phyloP scores from a whole-genome alignment of 1,140 invertebrate genomes.

The Panulirus ornatus region DNA sequence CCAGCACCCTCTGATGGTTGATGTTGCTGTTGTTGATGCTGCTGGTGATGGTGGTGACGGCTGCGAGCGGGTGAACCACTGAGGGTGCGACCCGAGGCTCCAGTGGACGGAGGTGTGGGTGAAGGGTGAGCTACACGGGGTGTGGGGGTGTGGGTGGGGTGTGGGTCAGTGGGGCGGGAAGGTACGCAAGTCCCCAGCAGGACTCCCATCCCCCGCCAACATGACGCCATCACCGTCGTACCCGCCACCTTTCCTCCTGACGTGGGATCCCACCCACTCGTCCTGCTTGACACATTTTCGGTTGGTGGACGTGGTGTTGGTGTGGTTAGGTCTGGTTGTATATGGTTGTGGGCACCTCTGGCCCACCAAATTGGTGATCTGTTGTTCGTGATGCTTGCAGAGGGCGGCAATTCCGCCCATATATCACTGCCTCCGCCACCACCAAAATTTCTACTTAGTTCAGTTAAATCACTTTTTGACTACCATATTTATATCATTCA shows the following conservation, averaged over 20 bases:
- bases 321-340: slow-evolving; percentile 4
- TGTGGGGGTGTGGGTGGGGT: slow-evolving; percentile 27
- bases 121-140: slow-evolving; percentile 38
- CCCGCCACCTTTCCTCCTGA: slow-evolving; percentile 55
- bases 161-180: slow-evolving; percentile 52
- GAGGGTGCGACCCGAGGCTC: slow-evolving; percentile 31
- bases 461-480: neutral
- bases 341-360: slow-evolving; percentile 53
- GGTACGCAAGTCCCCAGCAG: slow-evolving; percentile 64
- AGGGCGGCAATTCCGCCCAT: neutral
- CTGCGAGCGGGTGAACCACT: slow-evolving; percentile 57
- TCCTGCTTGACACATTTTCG: slow-evolving; percentile 23
- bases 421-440: neutral
- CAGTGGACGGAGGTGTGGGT: slow-evolving; percentile 55
- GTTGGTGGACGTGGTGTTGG: slow-evolving; percentile 12
- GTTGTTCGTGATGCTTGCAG: slow-evolving; percentile 4
- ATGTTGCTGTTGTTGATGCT: slow-evolving; percentile 14
- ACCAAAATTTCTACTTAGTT: neutral
- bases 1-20: slow-evolving; percentile 44
- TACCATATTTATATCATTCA: too few relatives aligned
- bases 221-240: slow-evolving; percentile 65
- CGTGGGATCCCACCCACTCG: slow-evolving; percentile 8
- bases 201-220: slow-evolving; percentile 70
- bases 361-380: slow-evolving; percentile 31
- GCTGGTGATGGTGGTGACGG: slow-evolving; percentile 58